Evolutionary conservation across 2,888 invertebrate species (phyloP).

Genomic region (Drosophila putrida): DNA sequence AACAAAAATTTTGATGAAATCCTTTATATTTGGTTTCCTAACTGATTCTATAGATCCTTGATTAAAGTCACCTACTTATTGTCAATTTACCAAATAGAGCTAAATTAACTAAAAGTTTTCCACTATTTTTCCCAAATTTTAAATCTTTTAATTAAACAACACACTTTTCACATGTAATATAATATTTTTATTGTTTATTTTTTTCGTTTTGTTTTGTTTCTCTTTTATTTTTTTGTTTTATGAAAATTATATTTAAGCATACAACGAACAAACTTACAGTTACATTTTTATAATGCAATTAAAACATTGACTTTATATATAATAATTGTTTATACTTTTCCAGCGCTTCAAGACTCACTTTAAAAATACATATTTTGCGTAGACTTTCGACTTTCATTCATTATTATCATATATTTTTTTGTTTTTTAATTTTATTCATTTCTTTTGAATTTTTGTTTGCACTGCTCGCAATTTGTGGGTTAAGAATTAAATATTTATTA

Average conservation of each 20-base stretch:
- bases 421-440: slow-evolving; percentile 12
- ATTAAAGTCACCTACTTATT: too few species aligned
- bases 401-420: neutral
- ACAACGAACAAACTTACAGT: slow-evolving; percentile 77
- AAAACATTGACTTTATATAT: slow-evolving; percentile 79
- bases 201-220: slow-evolving; percentile 3
- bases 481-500: slow-evolving; percentile 58
- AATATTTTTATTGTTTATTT: slow-evolving; percentile 59
- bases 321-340: slow-evolving; percentile 66
- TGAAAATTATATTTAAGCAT: slow-evolving; percentile 76
- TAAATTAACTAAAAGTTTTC: neutral
- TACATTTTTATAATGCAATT: slow-evolving; percentile 76
- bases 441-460: slow-evolving; percentile 48
- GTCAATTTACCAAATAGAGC: too few species aligned
- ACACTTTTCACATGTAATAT: slow-evolving; percentile 50
- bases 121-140: neutral
- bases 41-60: too few species aligned
- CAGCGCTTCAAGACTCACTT: slow-evolving; percentile 54
- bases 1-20: too few species aligned
- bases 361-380: slow-evolving; percentile 29
- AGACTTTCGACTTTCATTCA: slow-evolving; percentile 16
- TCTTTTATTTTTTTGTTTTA: slow-evolving; percentile 61
- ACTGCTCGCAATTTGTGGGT: slow-evolving; percentile 42
- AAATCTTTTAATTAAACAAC: neutral
- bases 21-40: too few species aligned